Conservation (phyloP, 2,113 vertebrate species). For the Hippopotamus amphibius region DNA sequence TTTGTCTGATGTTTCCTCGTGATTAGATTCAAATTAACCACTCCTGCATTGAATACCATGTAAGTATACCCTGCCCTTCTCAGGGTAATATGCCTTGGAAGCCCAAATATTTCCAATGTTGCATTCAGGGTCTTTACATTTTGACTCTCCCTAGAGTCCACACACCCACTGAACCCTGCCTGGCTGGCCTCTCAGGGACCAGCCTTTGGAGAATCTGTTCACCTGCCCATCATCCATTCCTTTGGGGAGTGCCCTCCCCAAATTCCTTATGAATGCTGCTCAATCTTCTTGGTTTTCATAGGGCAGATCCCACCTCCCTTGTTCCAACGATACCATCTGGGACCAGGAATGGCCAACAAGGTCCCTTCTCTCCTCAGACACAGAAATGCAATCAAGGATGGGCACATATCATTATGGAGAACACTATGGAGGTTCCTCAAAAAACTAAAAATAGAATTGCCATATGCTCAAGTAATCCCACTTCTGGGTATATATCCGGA, state of each 20-base stretch:
- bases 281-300: neutral
- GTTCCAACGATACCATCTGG: neutral
- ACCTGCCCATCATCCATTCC: neutral
- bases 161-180: neutral
- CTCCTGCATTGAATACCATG: rapidly evolving
- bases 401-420: neutral
- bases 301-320: neutral
- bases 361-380: neutral
- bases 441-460: neutral
- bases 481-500: neutral
- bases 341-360: neutral
- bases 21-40: neutral
- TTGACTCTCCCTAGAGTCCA: neutral
- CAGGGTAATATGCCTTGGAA: neutral
- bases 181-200: neutral
- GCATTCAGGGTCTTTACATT: neutral
- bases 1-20: neutral
- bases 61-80: neutral
- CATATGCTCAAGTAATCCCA: neutral
- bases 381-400: neutral
- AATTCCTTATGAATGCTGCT: neutral
- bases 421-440: neutral
- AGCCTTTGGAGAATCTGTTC: neutral
- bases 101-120: neutral
- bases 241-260: neutral